A percentile compares a stretch with the other conserved stretches of the same genome.
Evolutionary conservation across 64 coral and sea anemone species (phyloP).

Genomic region (Hydrozoanthus tunicans): DNA sequence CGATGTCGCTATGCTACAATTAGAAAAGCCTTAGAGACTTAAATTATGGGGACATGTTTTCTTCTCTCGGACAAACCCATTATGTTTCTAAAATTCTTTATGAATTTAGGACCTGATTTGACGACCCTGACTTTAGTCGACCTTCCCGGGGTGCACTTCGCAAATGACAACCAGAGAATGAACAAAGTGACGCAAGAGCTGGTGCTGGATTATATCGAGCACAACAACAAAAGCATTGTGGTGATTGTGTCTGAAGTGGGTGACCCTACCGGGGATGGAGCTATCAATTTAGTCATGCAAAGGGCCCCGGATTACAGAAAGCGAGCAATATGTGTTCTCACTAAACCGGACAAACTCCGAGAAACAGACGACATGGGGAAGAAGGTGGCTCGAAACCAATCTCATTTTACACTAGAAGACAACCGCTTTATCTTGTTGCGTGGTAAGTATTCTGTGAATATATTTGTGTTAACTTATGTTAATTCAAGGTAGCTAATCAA

Average conservation of each 20-base stretch:
- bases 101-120: constrained; percentile 64
- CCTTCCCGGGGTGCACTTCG: constrained; percentile 84
- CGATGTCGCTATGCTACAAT: background rate
- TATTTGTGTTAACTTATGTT: too few species aligned
- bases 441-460: constrained; percentile 28
- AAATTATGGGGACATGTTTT: background rate
- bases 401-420: constrained; percentile 78
- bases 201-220: constrained; percentile 81
- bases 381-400: constrained; percentile 71
- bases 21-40: background rate
- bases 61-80: too few species aligned
- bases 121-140: constrained; percentile 80
- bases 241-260: constrained; percentile 90
- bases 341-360: constrained; percentile 79
- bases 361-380: constrained; percentile 73
- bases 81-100: background rate
- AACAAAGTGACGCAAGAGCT: constrained; percentile 62
- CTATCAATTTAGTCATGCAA: constrained; percentile 84
- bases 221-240: constrained; percentile 81
- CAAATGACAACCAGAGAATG: constrained; percentile 80
- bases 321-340: constrained; percentile 74
- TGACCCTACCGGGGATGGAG: constrained; percentile 84
- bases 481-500: too few species aligned
- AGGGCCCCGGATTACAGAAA: constrained; percentile 57
- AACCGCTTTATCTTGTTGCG: constrained; percentile 79